A percentile compares a stretch with the other conserved stretches of the same genome.
phyloP scores from a whole-genome alignment of 2,888 invertebrate species.

The Trypoxylon attenuatum region DNA sequence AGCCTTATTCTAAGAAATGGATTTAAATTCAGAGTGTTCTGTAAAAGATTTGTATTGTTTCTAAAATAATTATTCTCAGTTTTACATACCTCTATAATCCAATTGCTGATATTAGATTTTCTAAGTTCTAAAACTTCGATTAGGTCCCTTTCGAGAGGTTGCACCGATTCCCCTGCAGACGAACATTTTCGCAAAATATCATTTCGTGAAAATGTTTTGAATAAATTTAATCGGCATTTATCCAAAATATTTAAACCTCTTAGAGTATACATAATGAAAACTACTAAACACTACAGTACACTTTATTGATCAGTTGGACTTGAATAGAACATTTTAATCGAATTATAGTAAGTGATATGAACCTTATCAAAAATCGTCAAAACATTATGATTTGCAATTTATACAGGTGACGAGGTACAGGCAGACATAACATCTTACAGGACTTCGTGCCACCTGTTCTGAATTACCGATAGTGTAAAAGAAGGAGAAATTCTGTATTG shows the following conservation, averaged over 20 bases:
- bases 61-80: neutral
- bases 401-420: too few species aligned
- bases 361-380: too few species aligned
- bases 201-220: neutral
- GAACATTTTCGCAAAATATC: neutral
- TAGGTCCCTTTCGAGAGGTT: slow-evolving; percentile 54
- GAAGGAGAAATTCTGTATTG: too few species aligned
- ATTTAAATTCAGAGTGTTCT: slow-evolving; percentile 15
- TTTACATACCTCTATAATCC: slow-evolving; percentile 71
- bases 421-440: too few species aligned
- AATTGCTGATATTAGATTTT: slow-evolving; percentile 68
- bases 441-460: too few species aligned
- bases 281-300: too few species aligned
- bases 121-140: slow-evolving; percentile 67
- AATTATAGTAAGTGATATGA: too few species aligned
- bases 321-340: too few species aligned
- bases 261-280: neutral
- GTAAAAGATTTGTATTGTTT: neutral
- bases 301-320: too few species aligned
- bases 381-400: too few species aligned
- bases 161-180: neutral
- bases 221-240: neutral
- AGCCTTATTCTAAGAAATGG: slow-evolving; percentile 70
- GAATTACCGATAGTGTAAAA: too few species aligned
- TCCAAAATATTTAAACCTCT: neutral